Base-by-base conservation (phyloP, 2,888 invertebrate genomes). In the Chorisops tibialis region DNA sequence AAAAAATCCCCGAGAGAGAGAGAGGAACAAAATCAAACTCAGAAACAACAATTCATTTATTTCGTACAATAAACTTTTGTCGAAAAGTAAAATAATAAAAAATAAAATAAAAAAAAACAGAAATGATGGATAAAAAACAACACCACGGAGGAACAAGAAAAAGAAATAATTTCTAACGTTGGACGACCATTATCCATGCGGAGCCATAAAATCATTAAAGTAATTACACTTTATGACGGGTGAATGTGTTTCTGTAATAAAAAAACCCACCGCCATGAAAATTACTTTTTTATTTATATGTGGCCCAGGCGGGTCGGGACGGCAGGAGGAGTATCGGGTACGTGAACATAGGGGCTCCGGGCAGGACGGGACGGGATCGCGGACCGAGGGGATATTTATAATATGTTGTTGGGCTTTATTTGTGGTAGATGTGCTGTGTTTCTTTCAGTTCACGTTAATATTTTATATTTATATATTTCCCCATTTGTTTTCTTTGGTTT, bases 201-300 rank as follows among this genome's bases (percentile, higher is more conserved):
- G 68, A 68, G 68, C 69, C 68, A 68, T 69, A 69, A 69, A 69
- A 69, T 69, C 69, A 69, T 69, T 69, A 69, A 69, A 69, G 68
- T 69, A 69, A 69, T 69, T 69, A 69, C 69, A 68, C 69, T 69
- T 69, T 69, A 68, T 67, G 69, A 68, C 66, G 69, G 68, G 69
- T 66, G 69, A 64, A 62, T 64, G 64, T 64, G 64, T 64, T 62
- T 65, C 62, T 65, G 65, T 65, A 65, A 65, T 65, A 65, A 65
- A 65, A 62, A 65, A 65, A 60, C 62, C 58, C 62, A 62, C 65
- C 65, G 65, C 60, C 65, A 65, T 65, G 65, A 61, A 65, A 65
- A 65, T 65, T 60, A 62, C 62, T 65, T 65, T 62, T 62, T 63
- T 50, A 59, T 59, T 59, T 59, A 56, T 56, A 45, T 56, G 56